Base-by-base conservation (phyloP, 2,888 invertebrate species). In the Liodrosophila aerea region DNA sequence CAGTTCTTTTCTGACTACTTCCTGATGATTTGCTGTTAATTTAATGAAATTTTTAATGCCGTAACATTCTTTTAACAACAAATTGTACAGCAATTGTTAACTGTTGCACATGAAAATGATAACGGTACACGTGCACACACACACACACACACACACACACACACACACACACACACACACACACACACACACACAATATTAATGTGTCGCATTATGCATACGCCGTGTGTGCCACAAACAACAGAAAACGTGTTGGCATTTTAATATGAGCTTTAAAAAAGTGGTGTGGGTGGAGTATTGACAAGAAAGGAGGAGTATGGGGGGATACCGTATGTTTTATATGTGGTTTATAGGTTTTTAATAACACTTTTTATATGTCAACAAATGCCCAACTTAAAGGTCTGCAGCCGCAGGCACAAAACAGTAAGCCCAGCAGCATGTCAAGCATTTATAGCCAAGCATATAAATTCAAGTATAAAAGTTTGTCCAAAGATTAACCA, bases 81-180 rank as follows among this genome's bases (percentile, higher is more conserved):
- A 71, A 46, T 65, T 71, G 45, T 47, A 49, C 56, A 65, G 54
- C 63, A 70, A 68, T 73, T 80, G 60, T 66, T 64, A 76, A 81
- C 70, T 83, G 77, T 78, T 78, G 84, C 81, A 64, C 77, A 80
- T 80, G 70, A 73, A 76, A 73, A 73, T 72, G 68, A 76, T 78
- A 83, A 61, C 60, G 58, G 37, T 41, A 45, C 39, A 60, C 8
- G 36, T 45, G 54, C 41, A 64, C 46, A 41, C 15, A 40, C 30
- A 39, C 37, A 62, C 49, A 33, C 15, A 16, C 13, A 13, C 44
- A 45, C 37, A 59, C 8, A 40, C 47, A 57, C 41, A 64, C 46
- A 43, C 15, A 40, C 30, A 40, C 39, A 62, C 49, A 34, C 15
- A 18, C 13, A 13, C 11, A 46, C 2, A 27, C 1, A 39, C 12